These are phyloP conservation scores for Spinus olivaceus DNA, from an alignment of 2,797 vertebrate genomes.

Conservation along the genomic window DNA sequence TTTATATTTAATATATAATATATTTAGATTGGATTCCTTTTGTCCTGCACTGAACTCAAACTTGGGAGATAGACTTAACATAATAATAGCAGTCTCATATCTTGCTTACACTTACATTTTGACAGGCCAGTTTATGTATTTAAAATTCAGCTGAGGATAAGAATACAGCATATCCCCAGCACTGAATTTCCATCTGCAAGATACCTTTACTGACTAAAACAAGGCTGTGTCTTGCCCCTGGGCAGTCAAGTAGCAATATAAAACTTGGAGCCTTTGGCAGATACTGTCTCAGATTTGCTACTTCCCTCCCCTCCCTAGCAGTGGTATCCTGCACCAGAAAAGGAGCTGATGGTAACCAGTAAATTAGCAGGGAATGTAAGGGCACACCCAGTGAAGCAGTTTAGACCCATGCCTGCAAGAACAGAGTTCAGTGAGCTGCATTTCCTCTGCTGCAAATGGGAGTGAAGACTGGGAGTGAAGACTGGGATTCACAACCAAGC, in stretches of 20 bases:
- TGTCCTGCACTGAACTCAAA: not conserved
- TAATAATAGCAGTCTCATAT: not conserved
- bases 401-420: not conserved
- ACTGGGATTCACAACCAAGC: not conserved
- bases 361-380: not conserved
- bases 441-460: not conserved
- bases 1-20: not conserved
- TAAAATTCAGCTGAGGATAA: not conserved
- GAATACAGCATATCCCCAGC: not conserved
- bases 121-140: not conserved
- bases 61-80: not conserved
- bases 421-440: not conserved
- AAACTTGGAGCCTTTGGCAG: not conserved
- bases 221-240: not conserved
- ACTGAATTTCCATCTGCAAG: not conserved
- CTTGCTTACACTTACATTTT: not conserved
- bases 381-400: not conserved
- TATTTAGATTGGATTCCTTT: not conserved
- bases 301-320: not conserved
- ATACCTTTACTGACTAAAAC: not conserved
- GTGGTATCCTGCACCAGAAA: not conserved
- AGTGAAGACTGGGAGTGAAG: not conserved
- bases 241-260: not conserved
- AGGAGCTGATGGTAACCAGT: not conserved
- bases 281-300: not conserved